Conservation (phyloP, 2,113 vertebrate genomes). For the Ranitomeya variabilis region DNA sequence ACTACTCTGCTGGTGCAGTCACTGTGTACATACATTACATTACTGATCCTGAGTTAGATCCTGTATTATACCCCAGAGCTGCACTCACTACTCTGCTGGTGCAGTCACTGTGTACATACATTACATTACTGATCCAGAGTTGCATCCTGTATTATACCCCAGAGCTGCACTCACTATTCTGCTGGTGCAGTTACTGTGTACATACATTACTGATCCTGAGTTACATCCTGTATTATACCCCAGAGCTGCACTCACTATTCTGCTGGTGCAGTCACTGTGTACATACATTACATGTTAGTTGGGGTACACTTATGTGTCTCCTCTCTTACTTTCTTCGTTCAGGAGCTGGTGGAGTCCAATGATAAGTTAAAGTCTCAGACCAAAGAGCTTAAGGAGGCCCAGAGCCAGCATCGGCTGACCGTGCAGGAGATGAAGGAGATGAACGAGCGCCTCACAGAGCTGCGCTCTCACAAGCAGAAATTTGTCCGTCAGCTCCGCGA, state of each 20-base stretch:
- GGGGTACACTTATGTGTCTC: background rate
- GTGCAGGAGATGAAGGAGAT: conserved; percentile 97
- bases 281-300: background rate
- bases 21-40: background rate
- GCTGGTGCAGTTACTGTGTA: background rate
- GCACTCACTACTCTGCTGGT: background rate
- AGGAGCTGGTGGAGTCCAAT: conserved; percentile 86
- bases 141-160: background rate
- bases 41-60: no score
- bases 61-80: background rate
- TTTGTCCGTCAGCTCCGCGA: conserved; percentile 91
- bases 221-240: background rate
- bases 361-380: conserved; percentile 93
- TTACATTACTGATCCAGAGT: background rate
- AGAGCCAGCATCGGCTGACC: conserved; percentile 93
- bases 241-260: background rate
- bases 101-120: background rate
- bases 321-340: conserved; percentile 55
- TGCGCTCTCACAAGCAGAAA: conserved; percentile 94
- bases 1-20: background rate
- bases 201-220: background rate
- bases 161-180: background rate
- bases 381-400: conserved; percentile 97
- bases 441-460: conserved; percentile 90
- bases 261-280: background rate